phyloP scores from a whole-genome alignment of 2,113 vertebrate species.

The Stomatorhinus ivindoensis region DNA sequence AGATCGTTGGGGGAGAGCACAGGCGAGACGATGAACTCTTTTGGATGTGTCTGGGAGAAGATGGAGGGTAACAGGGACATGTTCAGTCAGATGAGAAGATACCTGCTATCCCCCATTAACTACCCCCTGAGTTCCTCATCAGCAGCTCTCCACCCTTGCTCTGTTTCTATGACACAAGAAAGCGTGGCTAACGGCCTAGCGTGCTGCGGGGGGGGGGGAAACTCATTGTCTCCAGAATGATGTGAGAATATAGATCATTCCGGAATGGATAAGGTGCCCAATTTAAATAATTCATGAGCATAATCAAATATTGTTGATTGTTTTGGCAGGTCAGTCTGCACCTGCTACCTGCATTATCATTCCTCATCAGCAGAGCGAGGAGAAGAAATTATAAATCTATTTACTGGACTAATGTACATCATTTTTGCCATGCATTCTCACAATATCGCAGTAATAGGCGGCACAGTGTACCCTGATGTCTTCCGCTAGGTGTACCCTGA shows the following conservation, averaged over 20 bases:
- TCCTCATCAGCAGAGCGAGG: constrained; percentile 7
- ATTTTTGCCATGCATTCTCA: constrained; percentile 4
- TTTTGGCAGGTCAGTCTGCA: constrained; percentile 28
- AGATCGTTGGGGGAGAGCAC: background rate
- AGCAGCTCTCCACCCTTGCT: background rate
- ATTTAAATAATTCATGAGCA: constrained; percentile 11
- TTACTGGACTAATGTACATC: background rate
- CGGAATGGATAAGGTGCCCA: background rate
- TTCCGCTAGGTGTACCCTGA: background rate
- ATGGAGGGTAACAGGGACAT: background rate
- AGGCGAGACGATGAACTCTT: background rate
- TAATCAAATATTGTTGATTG: constrained; percentile 25
- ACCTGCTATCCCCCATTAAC: background rate
- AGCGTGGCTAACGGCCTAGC: background rate
- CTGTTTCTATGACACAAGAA: background rate
- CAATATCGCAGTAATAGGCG: background rate
- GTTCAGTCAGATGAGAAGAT: background rate
- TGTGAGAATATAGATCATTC: background rate
- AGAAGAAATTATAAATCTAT: constrained; percentile 14
- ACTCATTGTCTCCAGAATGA: background rate
- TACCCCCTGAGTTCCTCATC: background rate
- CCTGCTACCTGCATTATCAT: constrained; percentile 25
- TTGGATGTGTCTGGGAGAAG: background rate
- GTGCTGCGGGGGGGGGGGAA: background rate
- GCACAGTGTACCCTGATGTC: background rate